Evolutionary conservation across 2,797 vertebrate genomes (phyloP).

Genomic region (Anguilla obscura): DNA sequence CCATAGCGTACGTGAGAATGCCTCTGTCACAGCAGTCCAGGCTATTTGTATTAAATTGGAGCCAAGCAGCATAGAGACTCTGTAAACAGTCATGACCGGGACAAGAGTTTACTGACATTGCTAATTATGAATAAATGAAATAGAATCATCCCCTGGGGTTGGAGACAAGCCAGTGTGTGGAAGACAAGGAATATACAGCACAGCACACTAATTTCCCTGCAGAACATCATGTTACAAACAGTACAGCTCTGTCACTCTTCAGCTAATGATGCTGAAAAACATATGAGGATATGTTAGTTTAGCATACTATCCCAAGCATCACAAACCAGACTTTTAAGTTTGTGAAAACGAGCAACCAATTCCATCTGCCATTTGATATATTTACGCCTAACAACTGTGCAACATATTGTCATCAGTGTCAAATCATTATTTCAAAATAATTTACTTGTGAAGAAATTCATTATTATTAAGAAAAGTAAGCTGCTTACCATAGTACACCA

Average conservation of each 20-base stretch:
- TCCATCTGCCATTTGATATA: background rate
- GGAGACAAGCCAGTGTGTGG: background rate
- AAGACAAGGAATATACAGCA: background rate
- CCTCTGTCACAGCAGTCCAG: background rate
- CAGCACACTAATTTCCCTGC: background rate
- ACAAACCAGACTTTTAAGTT: background rate
- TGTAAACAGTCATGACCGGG: background rate
- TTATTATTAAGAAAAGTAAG: background rate
- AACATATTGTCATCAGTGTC: background rate
- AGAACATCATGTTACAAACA: background rate
- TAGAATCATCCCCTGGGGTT: background rate
- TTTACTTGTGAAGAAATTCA: background rate
- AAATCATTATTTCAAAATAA: background rate
- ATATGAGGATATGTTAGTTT: background rate
- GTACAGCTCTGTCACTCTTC: background rate
- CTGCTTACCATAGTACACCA: background rate
- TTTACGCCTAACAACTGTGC: background rate
- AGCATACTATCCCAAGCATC: background rate
- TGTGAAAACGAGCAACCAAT: background rate
- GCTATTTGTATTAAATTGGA: conserved; percentile 19
- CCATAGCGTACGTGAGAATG: background rate
- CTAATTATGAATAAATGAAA: conserved; percentile 17
- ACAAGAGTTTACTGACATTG: conserved; percentile 12
- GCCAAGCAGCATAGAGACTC: conserved; percentile 1
- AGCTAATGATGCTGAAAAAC: conserved; percentile 3